Conservation (phyloP, 2,797 vertebrate genomes). For the Lerista edwardsae region DNA sequence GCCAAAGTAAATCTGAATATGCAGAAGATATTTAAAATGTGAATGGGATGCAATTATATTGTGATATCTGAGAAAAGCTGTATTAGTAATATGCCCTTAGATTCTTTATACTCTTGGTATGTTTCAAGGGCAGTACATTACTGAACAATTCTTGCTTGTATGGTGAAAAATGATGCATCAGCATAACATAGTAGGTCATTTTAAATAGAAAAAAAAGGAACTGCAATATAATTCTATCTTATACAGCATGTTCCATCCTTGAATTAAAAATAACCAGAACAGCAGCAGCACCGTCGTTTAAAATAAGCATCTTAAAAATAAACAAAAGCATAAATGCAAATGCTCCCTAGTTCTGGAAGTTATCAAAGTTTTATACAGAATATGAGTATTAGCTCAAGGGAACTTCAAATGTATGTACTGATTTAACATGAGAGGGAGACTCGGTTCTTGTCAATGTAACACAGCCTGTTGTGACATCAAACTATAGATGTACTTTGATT, state of each 20-base stretch:
- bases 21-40: slow-evolving; percentile 25
- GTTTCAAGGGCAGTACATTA: slow-evolving; percentile 26
- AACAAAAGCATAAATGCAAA: neutral
- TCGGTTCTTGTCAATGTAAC: neutral
- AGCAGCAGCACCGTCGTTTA: neutral
- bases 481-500: neutral
- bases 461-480: neutral
- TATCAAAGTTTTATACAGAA: neutral
- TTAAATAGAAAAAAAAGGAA: slow-evolving; percentile 3
- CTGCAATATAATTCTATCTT: neutral
- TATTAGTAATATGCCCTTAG: slow-evolving; percentile 13
- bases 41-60: slow-evolving; percentile 30
- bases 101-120: slow-evolving; percentile 32
- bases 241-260: neutral
- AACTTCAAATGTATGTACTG: neutral
- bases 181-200: neutral
- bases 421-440: neutral
- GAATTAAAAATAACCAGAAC: slow-evolving; percentile 26
- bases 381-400: neutral
- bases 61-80: slow-evolving; percentile 10
- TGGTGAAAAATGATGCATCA: slow-evolving; percentile 37
- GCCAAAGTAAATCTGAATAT: slow-evolving; percentile 41
- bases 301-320: slow-evolving; percentile 1
- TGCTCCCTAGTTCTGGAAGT: neutral
- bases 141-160: slow-evolving; percentile 4